Evolutionary conservation across 1,140 invertebrate genomes (phyloP).

Genomic region (Andrena cerasifolii): DNA sequence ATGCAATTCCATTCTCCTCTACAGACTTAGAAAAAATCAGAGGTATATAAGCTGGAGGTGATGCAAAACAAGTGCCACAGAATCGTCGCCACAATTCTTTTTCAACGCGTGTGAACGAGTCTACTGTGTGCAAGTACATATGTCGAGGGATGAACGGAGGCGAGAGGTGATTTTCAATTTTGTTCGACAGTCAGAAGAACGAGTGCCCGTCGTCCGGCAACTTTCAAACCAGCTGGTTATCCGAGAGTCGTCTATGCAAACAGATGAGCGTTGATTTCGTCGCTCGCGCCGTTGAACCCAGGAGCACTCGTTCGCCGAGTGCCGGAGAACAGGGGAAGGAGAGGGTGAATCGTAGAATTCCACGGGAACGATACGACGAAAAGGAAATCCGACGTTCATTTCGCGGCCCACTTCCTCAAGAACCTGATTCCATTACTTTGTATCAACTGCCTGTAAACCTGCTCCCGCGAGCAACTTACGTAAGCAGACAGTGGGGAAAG

Average conservation of each 20-base stretch:
- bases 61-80: too few species aligned
- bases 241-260: constrained; percentile 61
- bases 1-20: too few species aligned
- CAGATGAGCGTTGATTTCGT: constrained; percentile 63
- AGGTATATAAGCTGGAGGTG: too few species aligned
- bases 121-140: constrained; percentile 43
- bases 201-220: constrained; percentile 49
- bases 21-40: too few species aligned
- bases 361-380: constrained; percentile 1
- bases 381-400: not conserved
- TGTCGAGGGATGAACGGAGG: constrained; percentile 56
- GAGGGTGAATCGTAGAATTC: constrained; percentile 33
- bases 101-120: too few species aligned
- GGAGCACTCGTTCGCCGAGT: constrained; percentile 30
- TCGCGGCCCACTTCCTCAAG: not conserved
- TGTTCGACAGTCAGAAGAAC: constrained; percentile 60
- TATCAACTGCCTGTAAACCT: not conserved
- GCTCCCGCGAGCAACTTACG: not conserved
- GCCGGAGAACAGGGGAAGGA: constrained; percentile 17
- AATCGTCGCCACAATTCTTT: too few species aligned
- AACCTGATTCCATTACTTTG: constrained; percentile 16
- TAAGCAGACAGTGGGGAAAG: not conserved
- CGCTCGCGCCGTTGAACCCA: constrained; percentile 39
- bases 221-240: constrained; percentile 65
- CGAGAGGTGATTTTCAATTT: constrained; percentile 74